Base-by-base conservation (phyloP, 2,113 vertebrate genomes). In the Narcine bancroftii region DNA sequence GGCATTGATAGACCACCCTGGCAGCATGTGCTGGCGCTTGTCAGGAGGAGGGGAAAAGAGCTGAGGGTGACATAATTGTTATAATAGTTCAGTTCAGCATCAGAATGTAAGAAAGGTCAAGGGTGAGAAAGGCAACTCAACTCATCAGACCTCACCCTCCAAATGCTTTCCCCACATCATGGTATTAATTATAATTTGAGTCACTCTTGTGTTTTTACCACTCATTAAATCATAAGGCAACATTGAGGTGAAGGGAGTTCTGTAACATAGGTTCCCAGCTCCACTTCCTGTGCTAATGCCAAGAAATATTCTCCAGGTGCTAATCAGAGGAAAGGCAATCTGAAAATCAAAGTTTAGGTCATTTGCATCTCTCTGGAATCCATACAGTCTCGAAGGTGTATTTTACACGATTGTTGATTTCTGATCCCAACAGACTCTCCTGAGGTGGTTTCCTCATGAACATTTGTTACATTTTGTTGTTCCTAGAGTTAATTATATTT, bases 131-230 rank as follows among this genome's bases (percentile, higher is more conserved):
- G 53, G 81, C 15, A 63, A 63, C 19, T 60, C 56, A 63, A 60
- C 33, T 7, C 53, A 87, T 87, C 81, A 60, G 50, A 56, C 53
- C n/a, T 87, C 53, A 87, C n/a, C 53, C 53, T 87, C 13, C 53
- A 21, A 63, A 87, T 36, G 53, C 33, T 21, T 15, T 36, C 53
- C 56, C 33, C 53, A 15, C 2, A 39, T 21, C 17, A 36, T 56
- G 50, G 33, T n/a, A 60, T 85, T 56, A 63, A 63, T 87, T 87
- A 56, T 87, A 19, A 60, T 83, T 87, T 87, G 53, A 87, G 33
- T 60, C 17, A 60, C n/a, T 87, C 81, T 56, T 36, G n/a, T 87
- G n/a, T 60, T 39, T 60, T n/a, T 81, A 9, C 77, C 45, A 33
- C 45, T 56, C 6, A 19, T 87, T 87, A 60, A 87, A 87, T 87